phyloP scores from a whole-genome alignment of 2,888 invertebrate species.

The Dusona sp. region DNA sequence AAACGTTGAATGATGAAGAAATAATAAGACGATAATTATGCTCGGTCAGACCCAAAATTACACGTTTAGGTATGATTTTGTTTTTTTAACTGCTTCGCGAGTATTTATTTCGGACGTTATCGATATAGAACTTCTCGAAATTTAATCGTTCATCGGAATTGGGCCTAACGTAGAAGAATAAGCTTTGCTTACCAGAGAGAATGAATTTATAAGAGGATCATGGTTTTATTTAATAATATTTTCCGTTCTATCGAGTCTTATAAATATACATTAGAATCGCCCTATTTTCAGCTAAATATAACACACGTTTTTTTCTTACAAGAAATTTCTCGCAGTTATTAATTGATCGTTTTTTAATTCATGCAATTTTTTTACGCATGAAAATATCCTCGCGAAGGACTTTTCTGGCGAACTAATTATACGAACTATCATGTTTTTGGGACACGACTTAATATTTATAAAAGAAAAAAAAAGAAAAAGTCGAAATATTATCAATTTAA shows the following conservation, averaged over 20 bases:
- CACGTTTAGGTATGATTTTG: slow-evolving; percentile 15
- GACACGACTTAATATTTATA: slow-evolving; percentile 30
- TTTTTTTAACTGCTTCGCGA: slow-evolving; percentile 17
- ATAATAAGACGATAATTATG: slow-evolving; percentile 24
- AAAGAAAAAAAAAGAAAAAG: neutral
- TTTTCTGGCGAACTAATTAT: neutral
- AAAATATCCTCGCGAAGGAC: neutral
- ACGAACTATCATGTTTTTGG: slow-evolving; percentile 8
- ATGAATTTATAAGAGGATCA: slow-evolving; percentile 6
- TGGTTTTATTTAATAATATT: slow-evolving; percentile 32
- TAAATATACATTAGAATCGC: neutral
- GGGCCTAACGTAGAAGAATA: slow-evolving; percentile 63
- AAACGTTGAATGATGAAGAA: neutral
- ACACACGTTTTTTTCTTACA: neutral
- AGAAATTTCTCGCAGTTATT: neutral
- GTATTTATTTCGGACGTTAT: slow-evolving; percentile 14
- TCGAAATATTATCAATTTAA: neutral
- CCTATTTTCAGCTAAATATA: neutral
- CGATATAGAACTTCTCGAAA: slow-evolving; percentile 30
- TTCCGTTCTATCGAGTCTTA: slow-evolving; percentile 33
- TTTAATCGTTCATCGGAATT: slow-evolving; percentile 52
- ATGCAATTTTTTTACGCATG: neutral
- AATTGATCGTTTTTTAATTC: neutral
- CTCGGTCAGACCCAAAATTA: slow-evolving; percentile 40
- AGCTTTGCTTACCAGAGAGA: slow-evolving; percentile 41